Evolutionary conservation across 2,113 vertebrate species (phyloP).

Genomic region (Leptobrachium leishanense): DNA sequence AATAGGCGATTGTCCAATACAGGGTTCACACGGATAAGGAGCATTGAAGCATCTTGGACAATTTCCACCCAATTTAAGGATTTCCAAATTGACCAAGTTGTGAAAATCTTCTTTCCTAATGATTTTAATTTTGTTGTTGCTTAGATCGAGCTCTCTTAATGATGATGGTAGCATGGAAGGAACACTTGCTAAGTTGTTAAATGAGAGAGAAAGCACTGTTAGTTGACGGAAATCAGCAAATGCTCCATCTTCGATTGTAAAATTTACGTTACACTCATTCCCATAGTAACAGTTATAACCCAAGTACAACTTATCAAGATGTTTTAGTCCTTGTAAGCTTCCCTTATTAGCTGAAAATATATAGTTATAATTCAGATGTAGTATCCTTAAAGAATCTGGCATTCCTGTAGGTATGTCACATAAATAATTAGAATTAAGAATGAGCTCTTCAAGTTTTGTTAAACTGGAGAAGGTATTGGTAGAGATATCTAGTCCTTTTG

Average conservation of each 20-base stretch:
- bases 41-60: constrained; percentile 72
- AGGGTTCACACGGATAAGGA: constrained; percentile 61
- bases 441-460: constrained; percentile 57
- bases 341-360: constrained; percentile 51
- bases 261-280: constrained; percentile 50
- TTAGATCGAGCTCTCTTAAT: constrained; percentile 49
- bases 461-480: constrained; percentile 59
- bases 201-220: constrained; percentile 56
- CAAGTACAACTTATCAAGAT: constrained; percentile 50
- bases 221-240: constrained; percentile 54
- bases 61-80: constrained; percentile 67
- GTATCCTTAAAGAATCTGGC: constrained; percentile 45
- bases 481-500: constrained; percentile 23
- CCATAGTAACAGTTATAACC: constrained; percentile 62
- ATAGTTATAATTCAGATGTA: constrained; percentile 55
- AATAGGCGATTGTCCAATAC: constrained; percentile 55
- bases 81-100: constrained; percentile 49
- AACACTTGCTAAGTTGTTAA: constrained; percentile 62
- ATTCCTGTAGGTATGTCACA: constrained; percentile 52
- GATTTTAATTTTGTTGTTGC: constrained; percentile 59
- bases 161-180: constrained; percentile 53
- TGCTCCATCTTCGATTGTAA: constrained; percentile 27
- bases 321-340: constrained; percentile 49
- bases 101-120: constrained; percentile 60
- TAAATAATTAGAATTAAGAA: constrained; percentile 51